A percentile compares a stretch with the other conserved stretches of the same genome.
Evolutionary conservation across 37 sponge, comb jelly and placozoan species (phyloP).

Genomic region (Halisarca cf. caerulea): DNA sequence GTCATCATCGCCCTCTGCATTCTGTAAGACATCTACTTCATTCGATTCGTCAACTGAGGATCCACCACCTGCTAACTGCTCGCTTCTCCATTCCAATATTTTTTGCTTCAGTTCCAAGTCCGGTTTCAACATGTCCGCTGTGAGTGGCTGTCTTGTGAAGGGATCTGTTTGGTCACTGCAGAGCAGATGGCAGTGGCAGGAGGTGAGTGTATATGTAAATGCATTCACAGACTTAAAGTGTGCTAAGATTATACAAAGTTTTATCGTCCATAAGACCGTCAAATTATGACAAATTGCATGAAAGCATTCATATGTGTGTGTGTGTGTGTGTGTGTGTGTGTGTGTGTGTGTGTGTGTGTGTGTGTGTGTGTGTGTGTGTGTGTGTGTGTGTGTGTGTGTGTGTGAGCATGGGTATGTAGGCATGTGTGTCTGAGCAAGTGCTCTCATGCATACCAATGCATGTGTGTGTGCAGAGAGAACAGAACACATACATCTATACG

Average conservation of each 20-base stretch:
- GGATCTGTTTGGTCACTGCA: slow-evolving; percentile 85
- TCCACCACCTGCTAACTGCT: neutral
- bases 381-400: slow-evolving; percentile 17
- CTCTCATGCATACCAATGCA: too few species aligned
- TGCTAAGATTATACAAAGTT: neutral
- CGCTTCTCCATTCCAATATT: slow-evolving; percentile 77
- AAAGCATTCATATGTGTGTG: slow-evolving; percentile 11
- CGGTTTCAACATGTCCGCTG: slow-evolving; percentile 82
- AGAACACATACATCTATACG: too few species aligned
- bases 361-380: slow-evolving; percentile 36
- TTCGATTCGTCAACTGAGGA: too few species aligned
- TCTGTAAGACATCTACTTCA: neutral
- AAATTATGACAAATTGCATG: too few species aligned
- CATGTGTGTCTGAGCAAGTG: neutral
- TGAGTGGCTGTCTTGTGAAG: slow-evolving; percentile 89
- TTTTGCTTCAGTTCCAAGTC: slow-evolving; percentile 60
- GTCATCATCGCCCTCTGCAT: neutral
- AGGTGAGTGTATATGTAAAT: neutral
- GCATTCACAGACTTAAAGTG: too few species aligned
- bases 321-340: slow-evolving; percentile 4
- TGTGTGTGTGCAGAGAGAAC: too few species aligned
- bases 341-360: slow-evolving; percentile 26
- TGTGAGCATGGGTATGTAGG: neutral
- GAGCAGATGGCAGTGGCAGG: too few species aligned
- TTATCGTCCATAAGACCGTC: neutral